Evolutionary conservation across 53 echinoderm and acorn worm species (phyloP).

Genomic region (Luidia sarsii): DNA sequence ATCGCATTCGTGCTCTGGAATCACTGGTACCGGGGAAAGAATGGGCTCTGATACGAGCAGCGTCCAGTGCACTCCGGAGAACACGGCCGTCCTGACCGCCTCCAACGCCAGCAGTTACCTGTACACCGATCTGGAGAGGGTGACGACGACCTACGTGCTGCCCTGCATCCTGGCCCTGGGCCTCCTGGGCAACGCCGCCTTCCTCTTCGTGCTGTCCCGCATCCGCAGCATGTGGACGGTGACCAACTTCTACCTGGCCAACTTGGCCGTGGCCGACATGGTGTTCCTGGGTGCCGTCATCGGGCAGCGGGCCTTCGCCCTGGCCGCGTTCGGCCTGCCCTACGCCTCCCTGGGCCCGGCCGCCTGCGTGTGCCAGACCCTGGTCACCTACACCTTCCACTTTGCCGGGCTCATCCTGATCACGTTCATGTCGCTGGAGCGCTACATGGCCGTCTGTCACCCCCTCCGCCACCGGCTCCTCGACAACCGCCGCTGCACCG

Average conservation of each 20-base stretch:
- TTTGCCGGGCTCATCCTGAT: slow-evolving; percentile 28
- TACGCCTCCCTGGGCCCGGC: neutral
- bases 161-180: slow-evolving; percentile 22
- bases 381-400: slow-evolving; percentile 26
- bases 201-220: slow-evolving; percentile 37
- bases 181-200: slow-evolving; percentile 31
- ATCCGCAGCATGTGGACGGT: slow-evolving; percentile 48
- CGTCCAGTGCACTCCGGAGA: neutral
- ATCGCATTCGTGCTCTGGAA: too few species aligned
- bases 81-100: neutral
- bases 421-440: slow-evolving; percentile 41
- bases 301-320: neutral
- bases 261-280: slow-evolving; percentile 38
- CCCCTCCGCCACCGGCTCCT: slow-evolving; percentile 37
- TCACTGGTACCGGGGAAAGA: too few species aligned
- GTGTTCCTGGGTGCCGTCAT: slow-evolving; percentile 18
- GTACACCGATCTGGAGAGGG: neutral
- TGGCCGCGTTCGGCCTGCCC: slow-evolving; percentile 2
- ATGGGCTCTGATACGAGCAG: slow-evolving; percentile 36
- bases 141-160: neutral
- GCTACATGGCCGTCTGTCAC: slow-evolving; percentile 40
- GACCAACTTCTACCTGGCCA: slow-evolving; percentile 37
- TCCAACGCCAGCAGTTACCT: neutral
- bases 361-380: neutral
- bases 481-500: slow-evolving; percentile 21